Base-by-base conservation (phyloP, 2,888 invertebrate species). In the Notodonta dromedarius region DNA sequence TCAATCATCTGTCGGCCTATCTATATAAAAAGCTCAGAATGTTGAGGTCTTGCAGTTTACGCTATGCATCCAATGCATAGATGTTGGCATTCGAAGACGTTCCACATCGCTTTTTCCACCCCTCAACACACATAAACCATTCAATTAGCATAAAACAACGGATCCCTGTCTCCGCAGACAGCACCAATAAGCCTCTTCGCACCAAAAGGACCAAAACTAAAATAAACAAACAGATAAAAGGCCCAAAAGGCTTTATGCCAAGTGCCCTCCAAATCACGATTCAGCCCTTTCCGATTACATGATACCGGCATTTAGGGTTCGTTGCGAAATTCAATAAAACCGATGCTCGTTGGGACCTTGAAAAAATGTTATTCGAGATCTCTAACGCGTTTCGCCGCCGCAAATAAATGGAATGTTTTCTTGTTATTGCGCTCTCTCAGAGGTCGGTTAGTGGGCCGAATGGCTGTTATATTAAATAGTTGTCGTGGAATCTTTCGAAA, bases 151-250 rank as follows among this genome's bases (percentile, higher is more conserved):
- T 55, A 40, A 39, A 55, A 55, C 40, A 55, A 55, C n/a, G 14
- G 11, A 52, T 32, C 32, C 32, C 14, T n/a, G 16, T 50, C 50
- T 14, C 11, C 52, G 13, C 32, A 12, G 52, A 24, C 32, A 52
- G 8, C 52, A 52, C 24, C 52, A 58, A 65, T 50, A 50, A 13
- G 46, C 16, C 11, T 7, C 5, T 50, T 16, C 50, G 16, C 50
- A 50, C 16, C 50, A 50, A 50, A 50, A 14, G 50, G 16, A 16
- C 50, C 50, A 60, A 60, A 67, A 72, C 69, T 72, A 70, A 71
- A 68, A 74, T 72, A 74, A 74, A 72, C 72, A 70, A 72, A 70
- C 65, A 68, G 72, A 72, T 70, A 72, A 74, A 74, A 72, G 50
- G 65, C 60, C 62, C 66, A 68, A 69, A 69, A 68, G 70, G 65